These are phyloP conservation scores for Mus spretus DNA, from an alignment of 2,797 vertebrate genomes.

Conservation along the genomic window DNA sequence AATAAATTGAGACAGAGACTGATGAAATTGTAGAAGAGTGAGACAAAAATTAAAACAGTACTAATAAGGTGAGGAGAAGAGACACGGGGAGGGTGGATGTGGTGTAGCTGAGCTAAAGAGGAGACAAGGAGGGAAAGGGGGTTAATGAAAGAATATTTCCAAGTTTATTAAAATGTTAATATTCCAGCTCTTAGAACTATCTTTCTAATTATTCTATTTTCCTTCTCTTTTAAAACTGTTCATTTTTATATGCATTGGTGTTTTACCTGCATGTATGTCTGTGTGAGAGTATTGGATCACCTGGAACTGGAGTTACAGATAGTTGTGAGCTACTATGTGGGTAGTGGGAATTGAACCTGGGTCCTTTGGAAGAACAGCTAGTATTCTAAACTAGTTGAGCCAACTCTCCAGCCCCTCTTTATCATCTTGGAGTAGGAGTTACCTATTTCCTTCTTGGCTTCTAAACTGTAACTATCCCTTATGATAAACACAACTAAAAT, in stretches of 20 bases:
- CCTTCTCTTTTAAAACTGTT: neutral
- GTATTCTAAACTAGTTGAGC: neutral
- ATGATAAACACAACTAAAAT: neutral
- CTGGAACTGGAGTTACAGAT: neutral
- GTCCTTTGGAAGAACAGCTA: neutral
- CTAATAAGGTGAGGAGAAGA: neutral
- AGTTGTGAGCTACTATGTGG: neutral
- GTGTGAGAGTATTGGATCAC: neutral
- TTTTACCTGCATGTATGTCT: neutral
- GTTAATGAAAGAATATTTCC: neutral
- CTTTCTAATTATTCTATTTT: neutral
- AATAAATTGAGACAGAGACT: neutral
- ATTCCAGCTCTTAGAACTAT: neutral
- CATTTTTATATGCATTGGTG: neutral
- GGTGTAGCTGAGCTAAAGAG: neutral
- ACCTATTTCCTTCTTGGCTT: slow-evolving; percentile 21
- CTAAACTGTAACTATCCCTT: neutral
- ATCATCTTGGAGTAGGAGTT: neutral
- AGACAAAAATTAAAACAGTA: neutral
- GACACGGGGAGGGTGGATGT: neutral
- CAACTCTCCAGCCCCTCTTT: neutral
- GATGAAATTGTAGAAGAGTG: neutral
- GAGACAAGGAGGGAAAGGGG: neutral
- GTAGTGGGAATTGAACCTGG: neutral
- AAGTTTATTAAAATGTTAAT: neutral